phyloP scores from a whole-genome alignment of 1,140 invertebrate species.

The Helicoverpa armigera region DNA sequence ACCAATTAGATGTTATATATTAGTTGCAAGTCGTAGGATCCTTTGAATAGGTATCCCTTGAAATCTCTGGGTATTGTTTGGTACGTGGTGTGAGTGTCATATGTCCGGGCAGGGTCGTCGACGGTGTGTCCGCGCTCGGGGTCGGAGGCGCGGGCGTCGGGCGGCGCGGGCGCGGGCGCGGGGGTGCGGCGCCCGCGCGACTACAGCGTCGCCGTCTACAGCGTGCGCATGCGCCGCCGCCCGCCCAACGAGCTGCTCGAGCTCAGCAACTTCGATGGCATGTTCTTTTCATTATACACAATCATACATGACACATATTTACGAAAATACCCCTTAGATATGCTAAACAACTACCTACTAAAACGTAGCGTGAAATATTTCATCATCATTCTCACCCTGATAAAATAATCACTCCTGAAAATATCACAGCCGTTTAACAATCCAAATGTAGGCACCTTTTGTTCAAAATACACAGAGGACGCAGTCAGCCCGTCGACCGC shows the following conservation, averaged over 20 bases:
- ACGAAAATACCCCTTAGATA: too few species aligned
- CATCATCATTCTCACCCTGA: too few species aligned
- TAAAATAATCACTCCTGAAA: too few species aligned
- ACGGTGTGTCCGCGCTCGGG: not conserved
- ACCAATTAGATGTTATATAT: too few species aligned
- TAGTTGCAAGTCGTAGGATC: too few species aligned
- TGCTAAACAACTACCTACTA: too few species aligned
- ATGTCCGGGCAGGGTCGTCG: too few species aligned
- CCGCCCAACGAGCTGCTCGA: slow-evolving; percentile 64
- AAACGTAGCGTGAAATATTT: too few species aligned
- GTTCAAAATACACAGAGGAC: slow-evolving; percentile 58
- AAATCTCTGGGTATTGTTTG: not conserved
- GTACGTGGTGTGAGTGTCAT: too few species aligned
- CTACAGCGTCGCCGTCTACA: slow-evolving; percentile 64
- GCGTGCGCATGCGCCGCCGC: slow-evolving; percentile 57
- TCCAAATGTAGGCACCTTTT: not conserved
- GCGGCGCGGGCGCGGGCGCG: slow-evolving; percentile 9
- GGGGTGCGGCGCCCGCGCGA: slow-evolving; percentile 44
- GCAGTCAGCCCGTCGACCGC: slow-evolving; percentile 67
- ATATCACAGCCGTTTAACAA: too few species aligned
- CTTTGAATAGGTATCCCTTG: too few species aligned
- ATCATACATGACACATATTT: not conserved
- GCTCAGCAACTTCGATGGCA: slow-evolving; percentile 65
- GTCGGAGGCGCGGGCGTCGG: not conserved
- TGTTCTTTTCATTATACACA: not conserved